Base-by-base conservation (phyloP, 1,140 invertebrate genomes). In the Drosophila seguyi region DNA sequence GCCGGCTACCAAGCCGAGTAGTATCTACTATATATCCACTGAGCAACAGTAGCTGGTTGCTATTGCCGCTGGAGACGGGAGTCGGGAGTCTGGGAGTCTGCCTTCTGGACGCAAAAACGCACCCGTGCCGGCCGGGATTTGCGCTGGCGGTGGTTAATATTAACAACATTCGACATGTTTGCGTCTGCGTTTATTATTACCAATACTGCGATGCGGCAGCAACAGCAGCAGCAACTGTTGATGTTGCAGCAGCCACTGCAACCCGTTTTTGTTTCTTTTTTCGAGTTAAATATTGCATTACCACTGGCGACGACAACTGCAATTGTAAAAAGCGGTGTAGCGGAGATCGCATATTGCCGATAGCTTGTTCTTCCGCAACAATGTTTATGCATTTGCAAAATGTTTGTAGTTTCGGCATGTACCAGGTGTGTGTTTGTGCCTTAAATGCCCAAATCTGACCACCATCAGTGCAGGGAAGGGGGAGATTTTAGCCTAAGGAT, bases 81-180 rank as follows among this genome's bases (percentile, higher is more conserved):
- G 50, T 45, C 31, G 31, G 10, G 31, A 34, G 31, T 34, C 39
- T n/a, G 39, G 41, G 18, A 42, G 44, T 8, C 31, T 53, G 13
- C 50, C 50, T 53, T 77, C 36, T 58, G 42, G 75, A 53, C 25
- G 38, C 42, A 44, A 58, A 39, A 65, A 59, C 45, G 55, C 61
- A 59, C 52, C 56, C 62, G 73, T 76, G 60, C 50, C 42, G 34
- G 29, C 29, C 31, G 31, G 41, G 67, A 59, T 66, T 65, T 79
- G 57, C 48, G 53, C 58, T 72, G 53, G 66, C 66, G 75, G 75
- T 78, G 75, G 63, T 61, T 57, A 79, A 79, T 59, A 79, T 79
- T 79, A 73, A 73, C 67, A 74, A 79, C 75, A 79, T 79, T 84
- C 76, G 85, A 87, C 85, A 90, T 90, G 84, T 85, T 75, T 65